Conservation (phyloP, 2,797 vertebrate species). For the Petrocephalus schoutedeni region DNA sequence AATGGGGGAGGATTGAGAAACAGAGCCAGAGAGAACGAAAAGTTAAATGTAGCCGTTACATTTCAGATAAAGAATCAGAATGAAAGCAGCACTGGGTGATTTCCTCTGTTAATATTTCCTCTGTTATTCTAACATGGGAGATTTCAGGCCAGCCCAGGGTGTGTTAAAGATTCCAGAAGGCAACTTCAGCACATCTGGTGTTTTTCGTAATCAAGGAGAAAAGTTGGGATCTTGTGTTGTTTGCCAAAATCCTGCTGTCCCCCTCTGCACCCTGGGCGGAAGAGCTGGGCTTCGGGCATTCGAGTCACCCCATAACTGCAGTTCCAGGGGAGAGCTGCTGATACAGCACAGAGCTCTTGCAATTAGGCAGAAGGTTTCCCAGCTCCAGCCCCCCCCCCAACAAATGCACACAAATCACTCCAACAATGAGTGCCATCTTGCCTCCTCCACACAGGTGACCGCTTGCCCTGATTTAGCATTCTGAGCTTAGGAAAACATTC, state of each 20-base stretch:
- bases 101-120: slow-evolving; percentile 25
- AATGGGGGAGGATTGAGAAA: slow-evolving; percentile 9
- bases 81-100: not conserved
- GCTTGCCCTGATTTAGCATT: not conserved
- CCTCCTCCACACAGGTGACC: not conserved
- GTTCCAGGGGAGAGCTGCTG: not conserved
- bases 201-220: slow-evolving; percentile 7
- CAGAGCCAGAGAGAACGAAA: not conserved
- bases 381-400: not conserved
- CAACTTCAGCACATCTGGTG: slow-evolving; percentile 25
- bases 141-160: not conserved
- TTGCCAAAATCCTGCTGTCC: slow-evolving; percentile 17
- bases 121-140: slow-evolving; percentile 26
- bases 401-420: not conserved
- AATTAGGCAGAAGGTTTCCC: not conserved
- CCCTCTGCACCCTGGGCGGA: not conserved
- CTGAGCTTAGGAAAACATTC: not conserved
- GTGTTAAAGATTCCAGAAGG: slow-evolving; percentile 15
- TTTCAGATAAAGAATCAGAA: not conserved
- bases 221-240: not conserved
- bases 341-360: not conserved
- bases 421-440: not conserved
- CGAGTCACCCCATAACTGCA: not conserved
- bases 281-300: not conserved
- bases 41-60: not conserved